Evolutionary conservation across 1,140 invertebrate species (phyloP).

Genomic region (Cataglyphis hispanica): DNA sequence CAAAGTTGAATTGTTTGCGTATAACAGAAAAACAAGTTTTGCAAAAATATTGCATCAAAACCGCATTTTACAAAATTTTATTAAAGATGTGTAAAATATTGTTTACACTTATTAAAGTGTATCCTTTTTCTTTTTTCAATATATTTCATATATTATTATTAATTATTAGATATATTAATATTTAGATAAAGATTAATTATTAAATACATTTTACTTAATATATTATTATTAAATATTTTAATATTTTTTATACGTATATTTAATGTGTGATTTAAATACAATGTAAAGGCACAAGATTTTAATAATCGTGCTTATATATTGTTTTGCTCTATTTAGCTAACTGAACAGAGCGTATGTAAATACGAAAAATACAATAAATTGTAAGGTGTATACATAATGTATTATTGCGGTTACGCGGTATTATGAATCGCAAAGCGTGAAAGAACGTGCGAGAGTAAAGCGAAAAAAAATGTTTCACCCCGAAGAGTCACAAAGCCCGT

Average conservation of each 20-base stretch:
- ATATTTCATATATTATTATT: neutral
- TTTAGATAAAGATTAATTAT: too few species aligned
- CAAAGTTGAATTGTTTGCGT: neutral
- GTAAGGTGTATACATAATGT: neutral
- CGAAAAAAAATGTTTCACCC: neutral
- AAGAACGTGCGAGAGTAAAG: neutral
- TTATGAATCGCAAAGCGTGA: neutral
- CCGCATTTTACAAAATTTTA: neutral
- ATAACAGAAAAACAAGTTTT: neutral
- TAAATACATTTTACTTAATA: too few species aligned
- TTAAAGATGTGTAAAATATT: neutral
- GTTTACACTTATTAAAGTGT: neutral
- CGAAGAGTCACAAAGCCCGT: neutral
- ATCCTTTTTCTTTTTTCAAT: neutral
- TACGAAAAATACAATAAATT: conserved; percentile 11
- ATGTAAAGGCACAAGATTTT: neutral
- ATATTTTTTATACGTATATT: neutral
- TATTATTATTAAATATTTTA: too few species aligned
- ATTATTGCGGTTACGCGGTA: neutral
- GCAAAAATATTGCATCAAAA: conserved; percentile 11
- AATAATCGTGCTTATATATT: neutral
- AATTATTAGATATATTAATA: too few species aligned
- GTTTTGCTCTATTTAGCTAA: neutral
- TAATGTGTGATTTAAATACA: neutral
- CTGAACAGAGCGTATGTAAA: neutral